Conservation (phyloP, 1,140 invertebrate genomes). For the Arctopsyche grandis region DNA sequence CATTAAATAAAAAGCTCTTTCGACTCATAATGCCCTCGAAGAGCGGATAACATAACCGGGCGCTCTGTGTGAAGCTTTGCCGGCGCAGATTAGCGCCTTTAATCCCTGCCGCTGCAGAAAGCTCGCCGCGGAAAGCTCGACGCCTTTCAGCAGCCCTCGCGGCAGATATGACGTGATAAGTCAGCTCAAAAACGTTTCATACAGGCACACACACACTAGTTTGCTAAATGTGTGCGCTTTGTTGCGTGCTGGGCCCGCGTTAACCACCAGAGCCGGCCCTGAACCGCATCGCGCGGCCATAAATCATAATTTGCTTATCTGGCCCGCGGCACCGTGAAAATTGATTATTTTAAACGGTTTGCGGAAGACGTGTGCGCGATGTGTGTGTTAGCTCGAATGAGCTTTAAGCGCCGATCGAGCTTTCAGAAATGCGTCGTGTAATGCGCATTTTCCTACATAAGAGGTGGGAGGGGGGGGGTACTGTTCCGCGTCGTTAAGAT, state of each 20-base stretch:
- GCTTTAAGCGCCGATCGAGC: slow-evolving; percentile 3
- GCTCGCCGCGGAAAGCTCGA: slow-evolving; percentile 4
- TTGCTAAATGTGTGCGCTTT: background rate
- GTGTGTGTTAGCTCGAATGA: background rate
- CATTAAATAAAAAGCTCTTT: slow-evolving; percentile 27
- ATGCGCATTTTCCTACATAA: background rate
- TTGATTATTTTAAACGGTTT: slow-evolving; percentile 54
- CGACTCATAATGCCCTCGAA: slow-evolving; percentile 1
- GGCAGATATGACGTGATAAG: slow-evolving; percentile 30
- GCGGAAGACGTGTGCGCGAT: slow-evolving; percentile 35
- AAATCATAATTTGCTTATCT: slow-evolving; percentile 55
- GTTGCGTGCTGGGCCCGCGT: slow-evolving; percentile 31
- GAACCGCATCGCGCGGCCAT: slow-evolving; percentile 35
- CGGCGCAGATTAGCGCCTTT: slow-evolving; percentile 25
- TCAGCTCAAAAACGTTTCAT: slow-evolving; percentile 5
- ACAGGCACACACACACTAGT: background rate
- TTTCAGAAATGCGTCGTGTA: slow-evolving; percentile 5
- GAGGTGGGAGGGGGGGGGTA: background rate
- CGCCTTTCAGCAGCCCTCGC: slow-evolving; percentile 1
- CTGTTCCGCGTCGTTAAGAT: background rate
- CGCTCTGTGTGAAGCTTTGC: background rate
- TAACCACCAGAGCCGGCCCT: slow-evolving; percentile 16
- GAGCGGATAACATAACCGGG: slow-evolving; percentile 5
- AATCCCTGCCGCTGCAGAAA: slow-evolving; percentile 14
- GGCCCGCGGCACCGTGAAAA: slow-evolving; percentile 45